Evolutionary conservation across 2,797 vertebrate species (phyloP).

Genomic region (Thaleichthys pacificus): DNA sequence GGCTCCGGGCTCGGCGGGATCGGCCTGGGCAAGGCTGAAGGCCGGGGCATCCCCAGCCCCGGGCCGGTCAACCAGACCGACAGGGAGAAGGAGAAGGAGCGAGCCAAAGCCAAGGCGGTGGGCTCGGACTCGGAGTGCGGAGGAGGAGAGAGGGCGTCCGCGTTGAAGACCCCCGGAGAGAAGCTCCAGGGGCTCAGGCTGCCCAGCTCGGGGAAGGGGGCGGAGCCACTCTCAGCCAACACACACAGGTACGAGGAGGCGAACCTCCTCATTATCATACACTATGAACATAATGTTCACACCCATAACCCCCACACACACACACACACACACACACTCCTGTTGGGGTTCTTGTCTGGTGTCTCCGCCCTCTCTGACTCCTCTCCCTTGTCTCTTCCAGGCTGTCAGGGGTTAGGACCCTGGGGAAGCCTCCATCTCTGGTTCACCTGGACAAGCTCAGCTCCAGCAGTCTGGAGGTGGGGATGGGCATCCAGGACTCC

Average conservation of each 20-base stretch:
- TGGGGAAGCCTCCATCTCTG: conserved; percentile 83
- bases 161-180: conserved; percentile 79
- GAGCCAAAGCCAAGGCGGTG: conserved; percentile 92
- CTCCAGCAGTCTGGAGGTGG: conserved; percentile 85
- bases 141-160: conserved; percentile 51
- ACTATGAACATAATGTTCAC: neutral
- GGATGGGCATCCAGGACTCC: conserved; percentile 61
- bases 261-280: no score
- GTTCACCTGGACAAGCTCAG: conserved; percentile 90
- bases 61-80: conserved; percentile 94
- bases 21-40: conserved; percentile 56
- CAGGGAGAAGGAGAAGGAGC: conserved; percentile 94
- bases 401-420: conserved; percentile 84
- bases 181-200: conserved; percentile 80
- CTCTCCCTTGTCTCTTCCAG: conserved; percentile 33
- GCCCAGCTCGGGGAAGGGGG: conserved; percentile 71
- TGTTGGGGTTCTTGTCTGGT: neutral
- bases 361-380: neutral
- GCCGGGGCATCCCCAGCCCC: conserved; percentile 63
- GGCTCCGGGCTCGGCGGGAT: conserved; percentile 72
- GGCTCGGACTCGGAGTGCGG: conserved; percentile 84
- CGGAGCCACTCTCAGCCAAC: conserved; percentile 80
- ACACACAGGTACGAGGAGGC: conserved; percentile 80
- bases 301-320: neutral
- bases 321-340: no score